Evolutionary conservation across 2,888 invertebrate genomes (phyloP), one percentile per base, ranked within the genome.

Genomic region (Hypercompe scribonia): DNA sequence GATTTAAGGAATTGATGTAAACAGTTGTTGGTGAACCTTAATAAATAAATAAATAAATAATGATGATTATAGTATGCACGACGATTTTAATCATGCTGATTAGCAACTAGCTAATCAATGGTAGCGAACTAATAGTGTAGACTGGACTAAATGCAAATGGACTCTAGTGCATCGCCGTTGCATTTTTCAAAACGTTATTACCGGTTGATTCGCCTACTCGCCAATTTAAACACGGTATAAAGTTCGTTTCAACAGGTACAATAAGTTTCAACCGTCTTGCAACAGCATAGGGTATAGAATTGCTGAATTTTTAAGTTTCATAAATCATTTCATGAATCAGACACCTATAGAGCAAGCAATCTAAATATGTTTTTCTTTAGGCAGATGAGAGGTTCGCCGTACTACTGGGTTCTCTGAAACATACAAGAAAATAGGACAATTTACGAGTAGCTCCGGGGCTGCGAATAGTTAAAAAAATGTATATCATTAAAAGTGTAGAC

Each of bases 401-500:
- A 31, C 28, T 61, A 8, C 18, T 13, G 31, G 31, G 15, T 61
- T 61, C 5, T 28, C 3, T 15, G 31, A 61, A 61, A 64, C 34
- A 21, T 24, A 64, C 3, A 71, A 65, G 64, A 70, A 79, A 81
- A 68, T 34, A 28, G 8, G 3, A 68, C 68, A 70, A 74, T 36
- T 58, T 13, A 1, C 70, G 64, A 63, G 73, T 70, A 75, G n/a
- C 28, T 13, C 76, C 80, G 42, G 5, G 8, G 18, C 13, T 42
- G 46, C n/a, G 0, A 36, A 24, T 80, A 76, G 83, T 78, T 77
- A 65, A 68, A 8, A 50, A 73, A 78, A 76, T 76, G 76, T 73
- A 75, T 68, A 77, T 69, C 75, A 76, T 72, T 78, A 78, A 78
- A 76, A 76, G 79, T 81, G 75, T 78, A 79, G 80, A 78, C 81